These are phyloP conservation scores for Acanthopleura granulata DNA, from an alignment of 2,888 invertebrate species.

Conservation along the genomic window DNA sequence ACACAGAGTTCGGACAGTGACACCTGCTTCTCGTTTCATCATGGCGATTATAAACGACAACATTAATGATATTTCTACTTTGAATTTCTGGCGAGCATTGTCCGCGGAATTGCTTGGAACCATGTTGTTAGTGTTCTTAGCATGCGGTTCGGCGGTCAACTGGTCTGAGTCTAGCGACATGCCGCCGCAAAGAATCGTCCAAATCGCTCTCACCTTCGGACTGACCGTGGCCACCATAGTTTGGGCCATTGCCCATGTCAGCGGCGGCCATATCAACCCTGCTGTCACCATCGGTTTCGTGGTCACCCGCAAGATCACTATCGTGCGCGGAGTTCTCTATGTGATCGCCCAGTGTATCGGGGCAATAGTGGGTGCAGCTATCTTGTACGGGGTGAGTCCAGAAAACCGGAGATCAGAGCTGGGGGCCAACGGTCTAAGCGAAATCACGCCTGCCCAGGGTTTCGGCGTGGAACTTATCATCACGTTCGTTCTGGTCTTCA, in stretches of 20 bases:
- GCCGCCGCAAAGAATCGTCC: slow-evolving; percentile 64
- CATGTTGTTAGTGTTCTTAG: slow-evolving; percentile 86
- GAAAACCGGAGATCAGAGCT: background rate
- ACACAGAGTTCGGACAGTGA: too few relatives aligned
- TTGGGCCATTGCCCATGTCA: slow-evolving; percentile 87
- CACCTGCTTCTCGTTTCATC: background rate
- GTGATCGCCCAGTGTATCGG: slow-evolving; percentile 93
- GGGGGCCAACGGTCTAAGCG: background rate
- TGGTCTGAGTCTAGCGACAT: slow-evolving; percentile 60
- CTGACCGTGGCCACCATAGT: slow-evolving; percentile 86
- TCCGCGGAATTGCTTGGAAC: slow-evolving; percentile 91
- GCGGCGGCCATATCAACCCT: slow-evolving; percentile 75
- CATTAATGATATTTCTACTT: slow-evolving; percentile 47
- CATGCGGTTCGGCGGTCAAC: slow-evolving; percentile 79
- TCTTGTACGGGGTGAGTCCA: slow-evolving; percentile 80
- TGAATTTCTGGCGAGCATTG: slow-evolving; percentile 81
- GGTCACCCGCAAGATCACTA: slow-evolving; percentile 83
- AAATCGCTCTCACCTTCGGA: slow-evolving; percentile 91
- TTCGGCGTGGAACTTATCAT: slow-evolving; percentile 87
- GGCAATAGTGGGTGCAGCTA: slow-evolving; percentile 91
- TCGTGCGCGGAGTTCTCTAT: slow-evolving; percentile 82
- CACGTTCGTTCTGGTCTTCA: slow-evolving; percentile 89
- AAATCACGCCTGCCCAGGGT: slow-evolving; percentile 77
- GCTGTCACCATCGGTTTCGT: slow-evolving; percentile 75
- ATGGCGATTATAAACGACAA: slow-evolving; percentile 30